Conservation (phyloP, 2,888 invertebrate genomes). For the Apodemia duryi region DNA sequence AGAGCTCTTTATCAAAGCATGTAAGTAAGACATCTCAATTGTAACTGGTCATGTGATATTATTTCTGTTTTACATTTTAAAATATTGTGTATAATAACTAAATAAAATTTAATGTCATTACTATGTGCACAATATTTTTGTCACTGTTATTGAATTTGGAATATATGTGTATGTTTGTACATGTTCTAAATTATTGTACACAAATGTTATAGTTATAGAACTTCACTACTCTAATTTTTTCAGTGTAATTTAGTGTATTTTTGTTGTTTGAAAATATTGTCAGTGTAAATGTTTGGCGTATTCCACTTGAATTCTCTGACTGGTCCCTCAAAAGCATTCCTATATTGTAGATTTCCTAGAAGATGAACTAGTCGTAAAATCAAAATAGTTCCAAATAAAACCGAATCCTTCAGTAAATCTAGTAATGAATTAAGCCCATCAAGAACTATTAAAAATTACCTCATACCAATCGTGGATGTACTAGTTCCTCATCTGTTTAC, state of each 20-base stretch:
- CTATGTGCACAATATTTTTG: neutral
- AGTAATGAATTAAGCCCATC: no score
- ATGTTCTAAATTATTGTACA: slow-evolving; percentile 13
- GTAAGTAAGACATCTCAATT: neutral
- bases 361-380: no score
- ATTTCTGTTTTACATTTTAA: neutral
- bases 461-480: no score
- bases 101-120: neutral
- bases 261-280: slow-evolving; percentile 7
- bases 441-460: no score
- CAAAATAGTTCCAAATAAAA: no score
- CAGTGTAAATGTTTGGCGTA: slow-evolving; percentile 1
- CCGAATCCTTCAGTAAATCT: no score
- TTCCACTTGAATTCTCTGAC: neutral
- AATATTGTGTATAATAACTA: neutral
- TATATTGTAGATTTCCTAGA: neutral
- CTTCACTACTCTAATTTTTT: slow-evolving; percentile 2
- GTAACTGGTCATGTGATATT: neutral
- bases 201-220: slow-evolving; percentile 8
- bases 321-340: neutral
- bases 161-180: slow-evolving; percentile 5
- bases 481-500: no score
- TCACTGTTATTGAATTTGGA: slow-evolving; percentile 1
- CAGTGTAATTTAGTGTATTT: slow-evolving; percentile 8
- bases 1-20: no score